Conservation (phyloP, 2,888 invertebrate species). For the Epinotia bilunana region DNA sequence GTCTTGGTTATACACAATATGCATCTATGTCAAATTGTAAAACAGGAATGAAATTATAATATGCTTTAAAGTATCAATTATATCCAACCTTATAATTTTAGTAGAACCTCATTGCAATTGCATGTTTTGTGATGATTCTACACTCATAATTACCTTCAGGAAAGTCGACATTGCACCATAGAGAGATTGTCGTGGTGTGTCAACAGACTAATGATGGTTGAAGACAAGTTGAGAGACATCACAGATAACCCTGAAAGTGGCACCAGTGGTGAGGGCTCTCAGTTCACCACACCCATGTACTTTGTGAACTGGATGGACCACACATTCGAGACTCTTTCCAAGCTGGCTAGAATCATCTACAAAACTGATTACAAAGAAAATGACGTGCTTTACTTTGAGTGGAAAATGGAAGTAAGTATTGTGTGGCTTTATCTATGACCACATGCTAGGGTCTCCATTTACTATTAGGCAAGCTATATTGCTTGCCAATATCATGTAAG, state of each 20-base stretch:
- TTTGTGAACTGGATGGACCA: slow-evolving; percentile 82
- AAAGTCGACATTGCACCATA: slow-evolving; percentile 68
- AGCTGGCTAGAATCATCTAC: slow-evolving; percentile 66
- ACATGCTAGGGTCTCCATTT: too few relatives aligned
- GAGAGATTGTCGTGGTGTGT: slow-evolving; percentile 76
- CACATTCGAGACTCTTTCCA: slow-evolving; percentile 72
- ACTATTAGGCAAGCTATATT: neutral
- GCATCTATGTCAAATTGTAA: too few relatives aligned
- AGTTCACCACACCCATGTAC: slow-evolving; percentile 68
- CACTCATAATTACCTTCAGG: slow-evolving; percentile 57
- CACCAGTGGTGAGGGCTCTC: slow-evolving; percentile 56
- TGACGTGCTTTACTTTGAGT: slow-evolving; percentile 55
- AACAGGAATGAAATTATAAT: too few relatives aligned
- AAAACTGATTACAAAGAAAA: slow-evolving; percentile 64
- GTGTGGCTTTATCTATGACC: neutral
- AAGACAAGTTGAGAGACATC: slow-evolving; percentile 55
- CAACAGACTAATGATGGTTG: slow-evolving; percentile 61
- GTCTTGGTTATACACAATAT: too few relatives aligned
- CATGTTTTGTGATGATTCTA: neutral
- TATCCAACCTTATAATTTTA: too few relatives aligned
- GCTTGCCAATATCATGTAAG: neutral
- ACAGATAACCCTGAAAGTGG: slow-evolving; percentile 47
- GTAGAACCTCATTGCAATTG: too few relatives aligned
- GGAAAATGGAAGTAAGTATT: slow-evolving; percentile 68
- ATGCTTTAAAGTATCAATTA: too few relatives aligned